These are phyloP conservation scores for Bostrychus sinensis DNA, from an alignment of 2,113 vertebrate species.

Conservation along the genomic window DNA sequence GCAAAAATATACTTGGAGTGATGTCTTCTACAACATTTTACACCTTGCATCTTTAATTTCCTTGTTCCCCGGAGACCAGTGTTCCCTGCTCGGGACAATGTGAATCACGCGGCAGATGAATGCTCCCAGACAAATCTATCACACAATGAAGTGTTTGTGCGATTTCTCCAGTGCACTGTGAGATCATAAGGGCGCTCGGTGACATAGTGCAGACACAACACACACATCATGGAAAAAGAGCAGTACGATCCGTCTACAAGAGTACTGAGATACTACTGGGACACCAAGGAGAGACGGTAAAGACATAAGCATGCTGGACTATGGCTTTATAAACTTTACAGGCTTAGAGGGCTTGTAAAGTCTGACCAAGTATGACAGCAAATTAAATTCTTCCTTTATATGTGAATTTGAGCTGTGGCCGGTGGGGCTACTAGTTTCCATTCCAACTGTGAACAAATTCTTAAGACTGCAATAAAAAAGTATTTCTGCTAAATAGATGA, in stretches of 20 bases:
- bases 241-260: constrained; percentile 8
- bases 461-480: background rate
- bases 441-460: constrained; percentile 6
- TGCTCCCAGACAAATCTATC: constrained; percentile 43
- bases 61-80: background rate
- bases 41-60: background rate
- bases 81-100: constrained; percentile 24
- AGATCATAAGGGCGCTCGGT: constrained; percentile 57
- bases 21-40: too few species aligned
- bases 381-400: constrained; percentile 11
- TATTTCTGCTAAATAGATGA: too few species aligned
- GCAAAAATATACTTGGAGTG: too few species aligned
- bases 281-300: background rate
- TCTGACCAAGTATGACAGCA: constrained; percentile 4
- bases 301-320: constrained; percentile 9
- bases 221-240: constrained; percentile 45
- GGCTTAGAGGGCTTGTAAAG: constrained; percentile 5
- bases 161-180: constrained; percentile 26
- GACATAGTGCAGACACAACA: constrained; percentile 52
- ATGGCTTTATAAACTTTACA: constrained; percentile 1
- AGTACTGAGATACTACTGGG: background rate
- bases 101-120: constrained; percentile 42
- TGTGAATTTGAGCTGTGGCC: constrained; percentile 1
- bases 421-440: constrained; percentile 7
- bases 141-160: constrained; percentile 66